Evolutionary conservation across 2,888 invertebrate genomes (phyloP), one percentile per base, ranked within the genome.

Genomic region (Eupsilia transversa): DNA sequence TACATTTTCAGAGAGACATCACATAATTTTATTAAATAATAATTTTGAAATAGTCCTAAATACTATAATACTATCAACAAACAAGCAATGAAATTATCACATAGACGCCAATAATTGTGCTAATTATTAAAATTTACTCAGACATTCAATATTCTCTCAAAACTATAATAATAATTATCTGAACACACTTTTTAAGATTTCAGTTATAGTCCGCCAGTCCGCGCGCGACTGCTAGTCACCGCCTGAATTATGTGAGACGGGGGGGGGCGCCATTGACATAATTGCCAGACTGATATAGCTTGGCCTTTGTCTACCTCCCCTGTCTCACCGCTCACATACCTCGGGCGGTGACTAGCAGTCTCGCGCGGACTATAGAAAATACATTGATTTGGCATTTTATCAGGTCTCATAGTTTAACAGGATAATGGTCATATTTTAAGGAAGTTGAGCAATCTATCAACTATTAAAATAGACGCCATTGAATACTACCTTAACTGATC

Each of bases 351-450:
- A 41, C 41, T 41, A 41, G 12, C 41, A 12, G 41, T 41, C 41
- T 12, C 41, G 41, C 14, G 4, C 14, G 14, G 41, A 43, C 41
- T 43, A 14, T 6, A n/a, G n/a, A n/a, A n/a, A n/a, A n/a, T n/a
- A 61, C 38, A 38, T 35, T 17, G 6, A 33, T 76, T 77, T 76
- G 46, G 46, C 38, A 46, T 38, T 43, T 46, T 56, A 77, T 54
- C 52, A 46, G 23, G 69, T 77, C 6, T 30, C 30, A 30, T n/a
- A 23, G n/a, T 52, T 14, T 41, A 17, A 38, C 43, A 72, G 43
- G 35, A 35, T 71, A 27, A n/a, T 64, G 17, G 20, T 10, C 10
- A 17, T 46, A 30, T 2, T 43, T 20, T 9, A 20, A 2, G 61
- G 20, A 46, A 46, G 14, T 20, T 20, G 9, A 41, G n/a, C 33